A percentile compares a stretch with the other conserved stretches of the same genome.
Evolutionary conservation across 2,797 vertebrate genomes (phyloP).

Genomic region (Oreonectes daqikongensis): DNA sequence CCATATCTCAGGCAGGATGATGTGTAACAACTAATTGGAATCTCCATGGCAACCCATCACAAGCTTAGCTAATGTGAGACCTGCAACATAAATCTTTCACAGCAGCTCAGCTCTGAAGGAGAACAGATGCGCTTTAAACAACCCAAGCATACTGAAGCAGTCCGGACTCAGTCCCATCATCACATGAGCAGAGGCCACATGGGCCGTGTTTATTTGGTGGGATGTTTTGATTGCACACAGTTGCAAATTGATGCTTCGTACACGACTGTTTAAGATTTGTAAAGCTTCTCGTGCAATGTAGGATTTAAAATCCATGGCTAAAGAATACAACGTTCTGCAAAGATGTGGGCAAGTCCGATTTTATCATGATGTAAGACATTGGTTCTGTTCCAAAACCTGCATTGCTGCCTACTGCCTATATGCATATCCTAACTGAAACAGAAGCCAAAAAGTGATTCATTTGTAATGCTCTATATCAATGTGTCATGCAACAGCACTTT

Average conservation of each 20-base stretch:
- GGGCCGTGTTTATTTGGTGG: constrained; percentile 70
- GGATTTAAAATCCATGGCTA: constrained; percentile 32
- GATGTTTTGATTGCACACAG: constrained; percentile 67
- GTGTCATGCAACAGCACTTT: neutral
- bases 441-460: neutral
- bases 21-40: constrained; percentile 66
- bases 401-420: too few relatives aligned
- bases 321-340: constrained; percentile 23
- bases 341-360: constrained; percentile 9
- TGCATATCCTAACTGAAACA: neutral
- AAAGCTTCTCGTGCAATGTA: constrained; percentile 42
- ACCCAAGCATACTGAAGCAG: constrained; percentile 66
- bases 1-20: constrained; percentile 58
- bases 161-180: constrained; percentile 71
- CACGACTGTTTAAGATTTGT: constrained; percentile 50
- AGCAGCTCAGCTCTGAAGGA: constrained; percentile 62
- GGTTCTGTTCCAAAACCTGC: constrained; percentile 13
- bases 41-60: constrained; percentile 64
- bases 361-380: constrained; percentile 17
- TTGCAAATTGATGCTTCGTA: constrained; percentile 66
- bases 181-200: constrained; percentile 69
- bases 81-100: constrained; percentile 67
- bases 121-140: constrained; percentile 68
- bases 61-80: constrained; percentile 62
- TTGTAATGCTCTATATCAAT: neutral